Percentiles rank a stretch among this genome's conserved stretches.
Evolutionary conservation across 2,797 vertebrate species (phyloP).

Genomic region (Danio choprae): DNA sequence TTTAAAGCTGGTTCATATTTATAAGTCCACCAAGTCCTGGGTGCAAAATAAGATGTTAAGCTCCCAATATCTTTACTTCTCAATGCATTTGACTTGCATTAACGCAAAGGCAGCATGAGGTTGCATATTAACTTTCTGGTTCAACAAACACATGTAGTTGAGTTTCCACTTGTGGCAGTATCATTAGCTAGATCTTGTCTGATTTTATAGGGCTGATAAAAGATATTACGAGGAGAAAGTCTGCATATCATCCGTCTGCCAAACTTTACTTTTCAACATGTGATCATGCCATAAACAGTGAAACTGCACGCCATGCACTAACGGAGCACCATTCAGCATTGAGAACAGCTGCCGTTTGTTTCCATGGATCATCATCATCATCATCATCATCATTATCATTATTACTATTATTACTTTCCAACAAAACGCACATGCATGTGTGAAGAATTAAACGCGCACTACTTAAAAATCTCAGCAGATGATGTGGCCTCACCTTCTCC

Average conservation of each 20-base stretch:
- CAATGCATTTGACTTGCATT: background rate
- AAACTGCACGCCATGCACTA: conserved; percentile 16
- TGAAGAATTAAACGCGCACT: background rate
- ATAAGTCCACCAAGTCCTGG: background rate
- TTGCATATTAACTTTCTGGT: background rate
- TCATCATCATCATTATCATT: background rate
- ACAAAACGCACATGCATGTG: background rate
- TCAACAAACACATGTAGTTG: background rate
- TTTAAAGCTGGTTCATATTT: background rate
- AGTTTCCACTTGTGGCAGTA: background rate
- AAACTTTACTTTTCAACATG: conserved; percentile 35
- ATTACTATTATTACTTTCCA: too few relatives aligned
- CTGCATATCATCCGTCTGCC: background rate
- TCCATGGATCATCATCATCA: background rate
- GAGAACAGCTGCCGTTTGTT: conserved; percentile 1
- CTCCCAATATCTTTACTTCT: background rate
- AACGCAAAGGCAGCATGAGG: background rate
- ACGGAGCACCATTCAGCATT: background rate
- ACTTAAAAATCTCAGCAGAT: background rate
- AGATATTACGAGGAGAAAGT: background rate
- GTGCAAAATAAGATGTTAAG: background rate
- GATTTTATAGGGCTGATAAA: too few relatives aligned
- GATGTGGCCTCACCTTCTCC: conserved; percentile 66
- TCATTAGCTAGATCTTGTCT: conserved; percentile 10
- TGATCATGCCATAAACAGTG: conserved; percentile 32